Evolutionary conservation across 2,888 invertebrate species (phyloP).

Genomic region (Charanyca ferruginea): DNA sequence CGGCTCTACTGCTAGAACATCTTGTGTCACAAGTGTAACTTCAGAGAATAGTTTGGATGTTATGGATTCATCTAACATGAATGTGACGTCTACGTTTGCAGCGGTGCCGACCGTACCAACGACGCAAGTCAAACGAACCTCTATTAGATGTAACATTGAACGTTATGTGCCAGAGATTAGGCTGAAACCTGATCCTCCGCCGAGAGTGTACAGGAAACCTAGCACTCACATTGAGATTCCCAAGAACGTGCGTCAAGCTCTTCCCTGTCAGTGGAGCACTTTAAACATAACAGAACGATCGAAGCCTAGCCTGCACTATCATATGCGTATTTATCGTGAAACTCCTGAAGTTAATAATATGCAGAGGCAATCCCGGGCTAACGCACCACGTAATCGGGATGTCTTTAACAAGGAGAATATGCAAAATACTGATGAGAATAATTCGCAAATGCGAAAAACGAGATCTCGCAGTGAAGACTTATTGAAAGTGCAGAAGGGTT

Average conservation of each 20-base stretch:
- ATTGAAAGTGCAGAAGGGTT: slow-evolving; percentile 85
- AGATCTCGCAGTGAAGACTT: slow-evolving; percentile 88
- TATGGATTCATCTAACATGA: slow-evolving; percentile 88
- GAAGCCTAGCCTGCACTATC: slow-evolving; percentile 89
- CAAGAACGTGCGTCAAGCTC: slow-evolving; percentile 85
- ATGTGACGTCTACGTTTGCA: slow-evolving; percentile 88
- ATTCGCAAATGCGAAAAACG: slow-evolving; percentile 77
- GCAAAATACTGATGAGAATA: slow-evolving; percentile 66
- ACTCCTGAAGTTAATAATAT: slow-evolving; percentile 71
- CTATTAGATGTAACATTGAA: slow-evolving; percentile 85
- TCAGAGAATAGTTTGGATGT: slow-evolving; percentile 91
- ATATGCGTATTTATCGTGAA: slow-evolving; percentile 89
- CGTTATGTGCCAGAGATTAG: slow-evolving; percentile 85
- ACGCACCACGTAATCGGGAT: slow-evolving; percentile 82
- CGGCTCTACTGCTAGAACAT: slow-evolving; percentile 93
- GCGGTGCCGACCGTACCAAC: slow-evolving; percentile 86
- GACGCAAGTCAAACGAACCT: slow-evolving; percentile 88
- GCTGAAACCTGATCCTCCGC: slow-evolving; percentile 86
- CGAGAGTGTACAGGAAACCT: slow-evolving; percentile 86
- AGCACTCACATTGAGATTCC: slow-evolving; percentile 87
- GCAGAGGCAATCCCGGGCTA: slow-evolving; percentile 78
- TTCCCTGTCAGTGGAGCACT: slow-evolving; percentile 88
- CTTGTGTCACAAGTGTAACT: slow-evolving; percentile 91
- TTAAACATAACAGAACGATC: slow-evolving; percentile 86
- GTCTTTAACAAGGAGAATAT: slow-evolving; percentile 75